Conservation (phyloP, 2,797 vertebrate genomes). For the Emys orbicularis region DNA sequence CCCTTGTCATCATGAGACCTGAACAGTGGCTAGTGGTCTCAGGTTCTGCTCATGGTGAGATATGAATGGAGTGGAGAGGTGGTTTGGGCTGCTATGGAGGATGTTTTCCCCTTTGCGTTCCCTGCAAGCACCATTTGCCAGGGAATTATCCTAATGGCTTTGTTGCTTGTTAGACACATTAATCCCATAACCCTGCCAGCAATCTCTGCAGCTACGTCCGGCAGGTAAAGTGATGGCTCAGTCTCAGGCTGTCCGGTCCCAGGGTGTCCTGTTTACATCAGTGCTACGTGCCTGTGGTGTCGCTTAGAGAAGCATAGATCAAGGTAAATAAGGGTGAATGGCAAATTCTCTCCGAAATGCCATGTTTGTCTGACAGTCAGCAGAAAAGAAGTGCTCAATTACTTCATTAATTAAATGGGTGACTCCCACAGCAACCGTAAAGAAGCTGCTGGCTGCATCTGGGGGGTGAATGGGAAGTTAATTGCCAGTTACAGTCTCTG, state of each 20-base stretch:
- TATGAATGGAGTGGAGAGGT: not conserved
- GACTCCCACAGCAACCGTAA: conserved; percentile 1
- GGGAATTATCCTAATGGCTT: not conserved
- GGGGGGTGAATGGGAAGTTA: not conserved
- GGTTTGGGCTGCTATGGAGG: not conserved
- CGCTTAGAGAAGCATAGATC: not conserved
- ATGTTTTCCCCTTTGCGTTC: not conserved
- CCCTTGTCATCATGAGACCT: not conserved
- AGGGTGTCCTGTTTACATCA: not conserved
- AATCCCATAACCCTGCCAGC: not conserved
- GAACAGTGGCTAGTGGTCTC: fast-evolving
- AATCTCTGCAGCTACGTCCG: fast-evolving
- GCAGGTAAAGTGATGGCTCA: not conserved
- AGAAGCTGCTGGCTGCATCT: not conserved
- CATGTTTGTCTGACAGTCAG: not conserved
- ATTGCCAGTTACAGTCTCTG: not conserved
- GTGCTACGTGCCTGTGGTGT: not conserved
- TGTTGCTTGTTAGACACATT: not conserved
- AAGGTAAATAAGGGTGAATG: not conserved
- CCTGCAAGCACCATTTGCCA: not conserved
- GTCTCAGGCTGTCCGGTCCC: not conserved
- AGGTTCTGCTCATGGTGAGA: fast-evolving
- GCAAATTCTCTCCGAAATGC: not conserved
- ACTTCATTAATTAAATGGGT: conserved; percentile 6
- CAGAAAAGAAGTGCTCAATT: not conserved